Base-by-base conservation (phyloP, 2,888 invertebrate species). In the Abrostola tripartita region DNA sequence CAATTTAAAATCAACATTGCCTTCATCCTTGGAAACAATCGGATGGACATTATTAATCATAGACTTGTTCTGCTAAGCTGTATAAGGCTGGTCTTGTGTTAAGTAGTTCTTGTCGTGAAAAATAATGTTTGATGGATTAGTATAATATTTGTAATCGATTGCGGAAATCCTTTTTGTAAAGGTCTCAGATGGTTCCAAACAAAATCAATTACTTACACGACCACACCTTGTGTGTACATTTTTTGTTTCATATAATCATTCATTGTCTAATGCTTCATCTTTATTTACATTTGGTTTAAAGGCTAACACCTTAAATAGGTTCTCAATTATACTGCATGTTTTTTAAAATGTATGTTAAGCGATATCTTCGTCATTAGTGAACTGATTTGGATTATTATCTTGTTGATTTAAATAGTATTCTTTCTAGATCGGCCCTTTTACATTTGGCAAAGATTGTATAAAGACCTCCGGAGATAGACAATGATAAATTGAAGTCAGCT, bases 131-230 rank as follows among this genome's bases (percentile, higher is more conserved):
- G 62, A 76, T 73, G 51, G 61, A 76, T 74, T 72, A 61, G 50
- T 74, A 47, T 50, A 64, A n/a, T 52, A 73, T 76, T 79, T 70
- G 56, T 85, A 80, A 84, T 85, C 81, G 73, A 83, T 82, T 76
- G 71, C 79, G 85, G 85, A 85, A 85, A 81, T 82, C 65, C 68
- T 74, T 74, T 76, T 76, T 62, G 61, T 24, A 72, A 82, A 75
- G 76, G 74, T 69, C 68, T 64, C 24, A 57, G 58, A 61, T 52
- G 40, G 52, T 69, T 65, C 37, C 55, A 68, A 67, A 74, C 59
- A 59, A 61, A 74, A 70, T 75, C 68, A 72, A 74, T 75, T 73
- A 75, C 68, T 64, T 60, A 72, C 68, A 65, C 63, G 57, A 44
- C 65, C 65, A 47, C 72, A 51, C 65, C 72, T 68, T 60, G 71